Base-by-base conservation (phyloP, 2,888 invertebrate genomes). In the Thalpophila matura region DNA sequence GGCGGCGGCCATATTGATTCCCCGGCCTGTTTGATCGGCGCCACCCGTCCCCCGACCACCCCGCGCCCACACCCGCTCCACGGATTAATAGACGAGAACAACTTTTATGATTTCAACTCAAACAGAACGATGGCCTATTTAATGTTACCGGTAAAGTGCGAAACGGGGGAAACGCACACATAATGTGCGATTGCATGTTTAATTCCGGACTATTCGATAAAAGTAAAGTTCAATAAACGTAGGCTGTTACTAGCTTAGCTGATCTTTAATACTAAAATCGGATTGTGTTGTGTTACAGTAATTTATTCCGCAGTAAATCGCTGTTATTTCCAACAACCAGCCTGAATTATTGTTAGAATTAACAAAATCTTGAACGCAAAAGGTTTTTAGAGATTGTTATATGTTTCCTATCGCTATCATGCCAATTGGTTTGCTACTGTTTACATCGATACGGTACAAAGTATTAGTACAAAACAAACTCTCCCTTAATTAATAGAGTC, bases 1-100 rank as follows among this genome's bases (percentile, higher is more conserved):
- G 94, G 94, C 91, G 93, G 92, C 94, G 91, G 93, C 93, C 94
- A 94, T 94, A 94, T 94, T 94, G 94, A 94, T 94, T 94, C 94
- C 89, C 91, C 90, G 91, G 92, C 92, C 93, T 92, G 92, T 93
- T 93, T 93, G 94, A 93, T 93, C 93, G 92, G 92, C 91, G 90
- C 90, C 92, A 86, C 89, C 87, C 86, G 74, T 80, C 88, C 85
- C 79, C 83, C 83, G 77, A 82, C 73, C 74, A 76, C 70, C 65
- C 74, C 62, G 62, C 72, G 20, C 79, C 67, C 80, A 71, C 81
- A 80, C 84, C 84, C 86, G 84, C 85, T 76, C 84, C 87, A 84
- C 88, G 91, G 93, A 93, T 94, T 94, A 94, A 93, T 93, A 93
- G 91, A 93, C 88, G 91, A 91, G 92, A 94, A 92, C 92, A 92